Percentiles rank a stretch among this genome's conserved stretches.
phyloP scores from a whole-genome alignment of 2,888 invertebrate genomes.

The Baronia brevicornis region DNA sequence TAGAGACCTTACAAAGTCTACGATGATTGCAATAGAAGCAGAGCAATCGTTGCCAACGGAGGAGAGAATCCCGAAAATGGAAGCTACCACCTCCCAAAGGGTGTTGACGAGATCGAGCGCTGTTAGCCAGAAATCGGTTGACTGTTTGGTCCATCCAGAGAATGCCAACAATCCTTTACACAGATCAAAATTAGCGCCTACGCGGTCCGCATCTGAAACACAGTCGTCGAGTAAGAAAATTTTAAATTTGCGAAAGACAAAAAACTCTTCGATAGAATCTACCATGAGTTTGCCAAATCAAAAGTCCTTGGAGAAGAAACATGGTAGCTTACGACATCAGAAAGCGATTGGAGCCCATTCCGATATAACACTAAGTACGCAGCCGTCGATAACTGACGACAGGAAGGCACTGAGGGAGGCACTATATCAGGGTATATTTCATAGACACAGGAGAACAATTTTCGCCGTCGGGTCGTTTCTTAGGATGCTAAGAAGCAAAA shows the following conservation, averaged over 20 bases:
- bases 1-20: constrained; percentile 21
- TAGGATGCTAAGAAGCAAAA: constrained; percentile 83
- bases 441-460: constrained; percentile 83
- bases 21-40: constrained; percentile 66
- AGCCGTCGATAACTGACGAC: constrained; percentile 71
- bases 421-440: constrained; percentile 85
- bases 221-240: constrained; percentile 62
- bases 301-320: constrained; percentile 70
- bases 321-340: constrained; percentile 76
- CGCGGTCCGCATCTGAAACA: constrained; percentile 64
- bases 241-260: constrained; percentile 63
- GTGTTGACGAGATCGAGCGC: constrained; percentile 77
- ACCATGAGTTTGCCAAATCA: constrained; percentile 72
- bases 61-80: constrained; percentile 49
- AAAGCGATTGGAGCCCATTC: constrained; percentile 77
- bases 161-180: constrained; percentile 62
- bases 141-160: constrained; percentile 71
- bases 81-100: constrained; percentile 60
- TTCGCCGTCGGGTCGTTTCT: constrained; percentile 85
- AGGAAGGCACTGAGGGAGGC: constrained; percentile 83
- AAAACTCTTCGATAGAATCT: constrained; percentile 70
- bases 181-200: constrained; percentile 64
- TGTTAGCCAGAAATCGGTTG: constrained; percentile 77
- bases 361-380: constrained; percentile 70
- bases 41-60: constrained; percentile 57